Conservation (phyloP, 2,797 vertebrate species). For the Acanthurus tractus region DNA sequence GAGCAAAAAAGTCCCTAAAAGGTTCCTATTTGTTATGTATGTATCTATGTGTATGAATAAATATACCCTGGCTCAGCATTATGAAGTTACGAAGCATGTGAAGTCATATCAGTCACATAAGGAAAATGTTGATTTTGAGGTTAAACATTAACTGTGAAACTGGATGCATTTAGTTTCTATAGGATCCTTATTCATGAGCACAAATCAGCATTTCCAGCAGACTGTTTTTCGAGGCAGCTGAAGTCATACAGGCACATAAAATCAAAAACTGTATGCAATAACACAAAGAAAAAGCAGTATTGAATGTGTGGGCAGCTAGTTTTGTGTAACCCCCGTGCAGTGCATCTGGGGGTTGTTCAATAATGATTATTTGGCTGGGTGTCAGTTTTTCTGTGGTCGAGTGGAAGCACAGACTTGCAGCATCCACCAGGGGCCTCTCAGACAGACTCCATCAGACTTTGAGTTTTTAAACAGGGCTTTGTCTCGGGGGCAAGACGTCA, state of each 20-base stretch:
- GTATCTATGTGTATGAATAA: not conserved
- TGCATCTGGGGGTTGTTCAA: not conserved
- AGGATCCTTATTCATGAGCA: constrained; percentile 1
- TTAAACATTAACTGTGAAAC: constrained; percentile 56
- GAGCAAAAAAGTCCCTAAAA: not conserved
- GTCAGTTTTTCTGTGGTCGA: not conserved
- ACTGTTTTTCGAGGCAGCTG: not conserved
- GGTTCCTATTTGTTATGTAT: not conserved
- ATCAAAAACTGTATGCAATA: not conserved
- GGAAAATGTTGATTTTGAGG: constrained; percentile 40
- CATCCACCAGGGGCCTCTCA: not conserved
- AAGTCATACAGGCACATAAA: not conserved
- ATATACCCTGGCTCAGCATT: constrained; percentile 1
- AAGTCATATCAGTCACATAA: constrained; percentile 17
- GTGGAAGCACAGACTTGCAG: not conserved
- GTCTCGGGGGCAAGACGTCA: constrained; percentile 22
- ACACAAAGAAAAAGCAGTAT: not conserved
- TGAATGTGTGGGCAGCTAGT: not conserved
- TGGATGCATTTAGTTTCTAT: constrained; percentile 15
- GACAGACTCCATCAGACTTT: constrained; percentile 19
- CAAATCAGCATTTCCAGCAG: not conserved
- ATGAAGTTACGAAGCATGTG: not conserved
- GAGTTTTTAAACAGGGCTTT: constrained; percentile 20
- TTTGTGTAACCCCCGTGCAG: not conserved
- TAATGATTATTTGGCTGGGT: not conserved